These are phyloP conservation scores for Podiceps cristatus DNA, from an alignment of 2,113 vertebrate species.

Conservation along the genomic window DNA sequence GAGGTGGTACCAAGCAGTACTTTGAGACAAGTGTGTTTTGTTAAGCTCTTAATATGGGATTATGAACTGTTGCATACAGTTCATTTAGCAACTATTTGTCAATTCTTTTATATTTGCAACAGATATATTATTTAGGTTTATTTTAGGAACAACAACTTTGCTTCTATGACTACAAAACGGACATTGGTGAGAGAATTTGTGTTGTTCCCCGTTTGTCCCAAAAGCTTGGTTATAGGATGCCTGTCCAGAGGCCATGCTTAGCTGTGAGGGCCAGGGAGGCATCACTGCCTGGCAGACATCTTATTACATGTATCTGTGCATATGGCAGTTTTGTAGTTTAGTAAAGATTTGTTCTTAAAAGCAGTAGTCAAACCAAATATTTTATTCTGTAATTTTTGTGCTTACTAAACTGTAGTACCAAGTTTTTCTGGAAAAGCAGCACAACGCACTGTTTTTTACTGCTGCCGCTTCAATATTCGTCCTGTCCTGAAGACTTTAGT, in stretches of 20 bases:
- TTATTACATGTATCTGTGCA: neutral
- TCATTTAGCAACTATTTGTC: neutral
- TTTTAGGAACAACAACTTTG: neutral
- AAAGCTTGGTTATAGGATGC: neutral
- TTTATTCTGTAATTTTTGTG: neutral
- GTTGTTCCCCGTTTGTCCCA: accelerated
- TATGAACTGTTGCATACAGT: neutral
- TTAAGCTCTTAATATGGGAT: neutral
- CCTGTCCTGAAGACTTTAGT: neutral
- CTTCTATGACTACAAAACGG: neutral
- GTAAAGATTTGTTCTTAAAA: neutral
- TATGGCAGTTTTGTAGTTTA: neutral
- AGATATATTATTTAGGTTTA: neutral
- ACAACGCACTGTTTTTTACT: neutral
- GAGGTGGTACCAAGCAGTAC: neutral
- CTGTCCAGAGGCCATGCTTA: too few species aligned
- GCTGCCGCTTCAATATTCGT: accelerated
- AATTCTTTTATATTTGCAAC: neutral
- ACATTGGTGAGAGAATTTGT: neutral
- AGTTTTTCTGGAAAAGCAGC: neutral
- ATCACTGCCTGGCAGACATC: neutral
- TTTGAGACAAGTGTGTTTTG: neutral
- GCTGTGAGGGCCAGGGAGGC: neutral
- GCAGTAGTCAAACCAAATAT: neutral
- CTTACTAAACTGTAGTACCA: neutral